These are phyloP conservation scores for Serilophus lunatus DNA, from an alignment of 2,113 vertebrate genomes.

Conservation along the genomic window DNA sequence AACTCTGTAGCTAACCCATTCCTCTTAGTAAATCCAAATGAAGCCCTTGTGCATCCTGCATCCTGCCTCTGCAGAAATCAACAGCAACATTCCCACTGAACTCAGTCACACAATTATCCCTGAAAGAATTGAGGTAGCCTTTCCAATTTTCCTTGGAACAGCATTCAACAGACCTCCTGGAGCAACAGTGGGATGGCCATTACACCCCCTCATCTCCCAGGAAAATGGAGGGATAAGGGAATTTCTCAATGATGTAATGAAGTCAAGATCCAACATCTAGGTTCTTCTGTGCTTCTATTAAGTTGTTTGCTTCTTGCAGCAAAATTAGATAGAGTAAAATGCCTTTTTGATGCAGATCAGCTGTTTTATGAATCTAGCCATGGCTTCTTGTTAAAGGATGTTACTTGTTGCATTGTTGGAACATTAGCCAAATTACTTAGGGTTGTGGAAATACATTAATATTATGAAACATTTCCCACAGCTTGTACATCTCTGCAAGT, in stretches of 20 bases:
- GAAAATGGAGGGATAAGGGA: background rate
- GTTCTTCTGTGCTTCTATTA: background rate
- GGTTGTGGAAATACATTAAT: background rate
- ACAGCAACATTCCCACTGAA: background rate
- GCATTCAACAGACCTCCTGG: background rate
- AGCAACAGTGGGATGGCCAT: background rate
- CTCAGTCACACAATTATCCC: background rate
- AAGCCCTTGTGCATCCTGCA: background rate
- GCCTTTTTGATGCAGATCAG: background rate
- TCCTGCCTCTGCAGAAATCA: background rate
- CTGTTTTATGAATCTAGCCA: background rate
- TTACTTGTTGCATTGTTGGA: background rate
- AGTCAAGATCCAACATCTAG: background rate
- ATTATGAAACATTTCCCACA: conserved; percentile 5
- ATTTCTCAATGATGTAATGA: background rate
- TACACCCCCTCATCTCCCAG: background rate
- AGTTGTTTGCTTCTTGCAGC: background rate
- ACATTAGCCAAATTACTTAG: background rate
- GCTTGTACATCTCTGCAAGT: background rate
- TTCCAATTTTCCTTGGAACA: background rate
- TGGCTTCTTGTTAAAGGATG: background rate
- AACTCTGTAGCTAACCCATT: background rate
- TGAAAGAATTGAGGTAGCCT: background rate
- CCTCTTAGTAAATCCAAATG: background rate
- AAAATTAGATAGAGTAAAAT: conserved; percentile 6